Conservation (phyloP, 2,797 vertebrate genomes). For the Micropoecilia bifurca region DNA sequence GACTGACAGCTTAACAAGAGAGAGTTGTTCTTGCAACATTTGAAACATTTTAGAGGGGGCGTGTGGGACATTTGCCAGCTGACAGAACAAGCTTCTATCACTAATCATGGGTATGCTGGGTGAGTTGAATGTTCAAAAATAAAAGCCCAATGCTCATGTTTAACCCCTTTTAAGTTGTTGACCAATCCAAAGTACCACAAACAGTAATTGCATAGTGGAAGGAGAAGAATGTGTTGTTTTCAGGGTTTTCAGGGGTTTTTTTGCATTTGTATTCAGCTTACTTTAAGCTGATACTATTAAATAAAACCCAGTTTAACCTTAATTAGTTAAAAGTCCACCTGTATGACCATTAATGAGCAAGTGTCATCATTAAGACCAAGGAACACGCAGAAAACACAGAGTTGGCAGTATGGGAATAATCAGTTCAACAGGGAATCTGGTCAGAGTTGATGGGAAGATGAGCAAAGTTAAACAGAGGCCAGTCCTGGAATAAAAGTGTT, state of each 20-base stretch:
- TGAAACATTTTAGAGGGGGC: not conserved
- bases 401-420: not conserved
- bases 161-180: not conserved
- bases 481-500: not conserved
- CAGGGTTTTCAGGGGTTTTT: not conserved
- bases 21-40: conserved; percentile 19
- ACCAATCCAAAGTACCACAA: not conserved
- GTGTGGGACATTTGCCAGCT: conserved; percentile 37
- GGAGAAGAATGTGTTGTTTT: not conserved
- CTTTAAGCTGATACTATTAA: not conserved
- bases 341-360: not conserved
- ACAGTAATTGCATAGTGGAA: not conserved
- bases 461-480: not conserved
- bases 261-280: not conserved
- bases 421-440: not conserved
- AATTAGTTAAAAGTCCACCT: not conserved
- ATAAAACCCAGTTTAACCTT: not conserved
- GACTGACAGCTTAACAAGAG: conserved; percentile 43
- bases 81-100: conserved; percentile 30
- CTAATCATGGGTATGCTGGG: conserved; percentile 15
- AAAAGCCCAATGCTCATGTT: conserved; percentile 28
- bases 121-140: conserved; percentile 11
- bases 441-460: not conserved
- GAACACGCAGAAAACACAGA: not conserved
- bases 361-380: not conserved